Base-by-base conservation (phyloP, 2,888 invertebrate genomes). In the Zele albiditarsus region DNA sequence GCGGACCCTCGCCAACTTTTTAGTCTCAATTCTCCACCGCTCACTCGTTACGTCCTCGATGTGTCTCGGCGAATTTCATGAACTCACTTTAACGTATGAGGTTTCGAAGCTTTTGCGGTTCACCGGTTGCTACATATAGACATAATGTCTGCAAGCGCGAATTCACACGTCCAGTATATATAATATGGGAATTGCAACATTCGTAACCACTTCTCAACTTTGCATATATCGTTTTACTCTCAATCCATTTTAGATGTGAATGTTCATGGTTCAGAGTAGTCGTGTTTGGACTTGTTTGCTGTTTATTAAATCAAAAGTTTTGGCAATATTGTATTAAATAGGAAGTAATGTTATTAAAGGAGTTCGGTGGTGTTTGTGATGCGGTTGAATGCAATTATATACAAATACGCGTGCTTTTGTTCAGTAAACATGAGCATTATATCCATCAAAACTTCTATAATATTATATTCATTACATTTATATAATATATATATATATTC, bases 61-160 rank as follows among this genome's bases (percentile, higher is more conserved):
- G 16, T 53, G 20, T 53, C 53, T 20, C 53, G 2, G 20, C 53
- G n/a, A 53, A 53, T 53, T 33, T 53, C 71, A 31, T 31, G 23
- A 74, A 53, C 66, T 42, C 66, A 28, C 46, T 60, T 66, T 70
- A 57, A 49, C 57, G 20, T 31, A 60, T 38, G 23, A 20, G 27
- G 38, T 69, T 49, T 74, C n/a, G 53, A 69, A 63, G 63, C 72
- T 66, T 42, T 65, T 74, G 74, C 31, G 74, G 70, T 67, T 75
- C 71, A 31, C 65, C 58, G 74, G 27, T n/a, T 10, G 8, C 23
- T 53, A 23, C 38, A 38, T 58, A 38, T 58, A 69, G 53, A 62
- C 70, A 46, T 53, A 42, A 20, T 16, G 27, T 60, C 70, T 42
- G 10, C 5, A 58, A 60, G 42, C 58, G 38, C 2, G 2, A 20